Percentiles rank a stretch among this genome's conserved stretches.
phyloP scores from a whole-genome alignment of 2,888 invertebrate genomes.

The Folsomia candida region DNA sequence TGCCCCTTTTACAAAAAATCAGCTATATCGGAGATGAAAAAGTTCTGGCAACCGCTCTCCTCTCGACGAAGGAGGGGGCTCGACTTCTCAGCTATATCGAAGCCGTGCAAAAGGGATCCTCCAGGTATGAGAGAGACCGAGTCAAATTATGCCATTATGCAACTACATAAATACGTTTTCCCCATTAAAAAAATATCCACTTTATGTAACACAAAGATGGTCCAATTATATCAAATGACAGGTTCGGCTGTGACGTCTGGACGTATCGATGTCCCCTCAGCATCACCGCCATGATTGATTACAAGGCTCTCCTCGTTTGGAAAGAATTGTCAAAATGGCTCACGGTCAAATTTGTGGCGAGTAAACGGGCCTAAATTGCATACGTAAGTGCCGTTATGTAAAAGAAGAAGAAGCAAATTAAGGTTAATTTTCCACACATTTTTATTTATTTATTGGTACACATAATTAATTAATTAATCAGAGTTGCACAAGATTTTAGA shows the following conservation, averaged over 20 bases:
- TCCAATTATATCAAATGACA: no score
- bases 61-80: conserved; percentile 52
- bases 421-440: neutral
- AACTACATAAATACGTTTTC: no score
- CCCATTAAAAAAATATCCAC: no score
- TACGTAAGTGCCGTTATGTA: neutral
- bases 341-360: conserved; percentile 52
- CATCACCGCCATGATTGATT: conserved; percentile 52
- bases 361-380: conserved; percentile 25
- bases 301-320: conserved; percentile 52
- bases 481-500: no score
- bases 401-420: neutral
- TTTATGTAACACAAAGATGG: no score
- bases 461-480: no score
- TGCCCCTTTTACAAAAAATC: no score
- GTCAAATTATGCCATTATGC: no score
- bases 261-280: conserved; percentile 51
- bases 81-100: conserved; percentile 52
- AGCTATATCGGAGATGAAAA: conserved; percentile 52
- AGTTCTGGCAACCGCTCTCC: conserved; percentile 49
- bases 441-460: neutral
- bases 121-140: conserved; percentile 49
- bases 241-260: conserved; percentile 51
- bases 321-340: conserved; percentile 53
- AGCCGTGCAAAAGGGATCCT: conserved; percentile 51